Evolutionary conservation across 1,140 invertebrate species (phyloP), one percentile per base, ranked within the genome.

Genomic region (Diachasmimorpha longicaudata): DNA sequence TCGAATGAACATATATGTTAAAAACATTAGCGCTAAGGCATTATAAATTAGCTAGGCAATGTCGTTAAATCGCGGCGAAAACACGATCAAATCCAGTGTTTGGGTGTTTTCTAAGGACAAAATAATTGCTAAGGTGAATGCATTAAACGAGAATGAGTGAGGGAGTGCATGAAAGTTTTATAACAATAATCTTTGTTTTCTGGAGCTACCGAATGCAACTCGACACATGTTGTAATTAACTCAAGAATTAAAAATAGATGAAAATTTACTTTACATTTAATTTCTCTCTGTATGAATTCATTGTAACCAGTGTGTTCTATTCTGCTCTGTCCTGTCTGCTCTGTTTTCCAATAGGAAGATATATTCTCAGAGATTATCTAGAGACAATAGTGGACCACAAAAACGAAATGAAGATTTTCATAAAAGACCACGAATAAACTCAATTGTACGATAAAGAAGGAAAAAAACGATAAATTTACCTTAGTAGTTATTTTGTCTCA

Each of bases 401-500:
- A 31, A 31, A 31, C 6, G 31, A 31, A 31, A 31, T 31, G 6
- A 31, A 31, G 6, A 31, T 31, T 31, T 31, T 31, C 2, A 31
- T 31, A 31, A 31, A 31, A 31, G 6, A 6, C n/a, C 23, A 63
- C 19, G 23, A 70, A 72, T 58, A 77, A 78, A 77, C 80, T 78
- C 19, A 36, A 71, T 66, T 46, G 23, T 25, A 74, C 42, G 83
- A 80, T 74, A 70, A 75, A 79, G 52, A 75, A 82, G 80, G 82
- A 81, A 84, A 86, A 85, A 87, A 85, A 86, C 79, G 77, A 78
- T 82, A 78, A 85, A 85, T 82, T 79, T 82, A 82, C 82, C 79
- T 84, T 84, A 85, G 81, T 86, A 77, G 81, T 84, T 84, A 86
- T 83, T 85, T 87, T 85, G 84, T 85, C 84, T 83, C 36, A 75